A percentile compares a stretch with the other conserved stretches of the same genome.
Evolutionary conservation across 2,113 vertebrate species (phyloP).

Genomic region (Mastomys natalensis): DNA sequence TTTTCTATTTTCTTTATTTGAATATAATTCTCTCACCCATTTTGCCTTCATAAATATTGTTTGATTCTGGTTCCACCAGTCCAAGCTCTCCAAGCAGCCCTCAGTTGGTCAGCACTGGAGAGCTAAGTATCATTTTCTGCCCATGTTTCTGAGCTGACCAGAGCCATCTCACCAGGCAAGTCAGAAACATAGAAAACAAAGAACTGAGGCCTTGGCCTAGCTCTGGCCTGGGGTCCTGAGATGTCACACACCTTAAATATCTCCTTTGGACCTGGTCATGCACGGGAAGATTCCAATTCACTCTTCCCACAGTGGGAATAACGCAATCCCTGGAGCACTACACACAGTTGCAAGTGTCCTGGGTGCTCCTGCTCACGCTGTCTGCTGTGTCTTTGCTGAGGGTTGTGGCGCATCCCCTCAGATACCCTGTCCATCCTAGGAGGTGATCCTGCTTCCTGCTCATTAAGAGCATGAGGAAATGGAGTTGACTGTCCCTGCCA

Average conservation of each 20-base stretch:
- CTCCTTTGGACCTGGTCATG: not conserved
- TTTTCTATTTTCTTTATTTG: conserved; percentile 36
- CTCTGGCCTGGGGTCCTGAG: not conserved
- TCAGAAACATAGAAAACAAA: not conserved
- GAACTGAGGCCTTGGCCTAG: not conserved
- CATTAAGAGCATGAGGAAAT: not conserved
- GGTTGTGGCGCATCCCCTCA: not conserved
- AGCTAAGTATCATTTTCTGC: not conserved
- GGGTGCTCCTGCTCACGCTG: not conserved
- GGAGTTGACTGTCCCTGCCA: not conserved
- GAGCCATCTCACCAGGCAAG: not conserved
- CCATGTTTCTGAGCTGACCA: not conserved
- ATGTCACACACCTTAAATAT: not conserved
- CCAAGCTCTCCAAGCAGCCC: not conserved
- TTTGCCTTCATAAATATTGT: conserved; percentile 68
- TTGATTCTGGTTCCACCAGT: not conserved
- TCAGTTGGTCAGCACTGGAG: not conserved
- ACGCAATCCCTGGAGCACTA: not conserved
- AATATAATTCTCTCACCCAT: not conserved
- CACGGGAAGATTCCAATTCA: not conserved
- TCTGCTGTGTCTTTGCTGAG: not conserved
- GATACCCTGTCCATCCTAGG: not conserved
- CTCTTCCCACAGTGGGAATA: not conserved
- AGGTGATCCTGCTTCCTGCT: not conserved
- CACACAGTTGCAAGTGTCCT: not conserved